A percentile compares a stretch with the other conserved stretches of the same genome.
Conservation (phyloP, 2,113 vertebrate species). For the Orcinus orca region DNA sequence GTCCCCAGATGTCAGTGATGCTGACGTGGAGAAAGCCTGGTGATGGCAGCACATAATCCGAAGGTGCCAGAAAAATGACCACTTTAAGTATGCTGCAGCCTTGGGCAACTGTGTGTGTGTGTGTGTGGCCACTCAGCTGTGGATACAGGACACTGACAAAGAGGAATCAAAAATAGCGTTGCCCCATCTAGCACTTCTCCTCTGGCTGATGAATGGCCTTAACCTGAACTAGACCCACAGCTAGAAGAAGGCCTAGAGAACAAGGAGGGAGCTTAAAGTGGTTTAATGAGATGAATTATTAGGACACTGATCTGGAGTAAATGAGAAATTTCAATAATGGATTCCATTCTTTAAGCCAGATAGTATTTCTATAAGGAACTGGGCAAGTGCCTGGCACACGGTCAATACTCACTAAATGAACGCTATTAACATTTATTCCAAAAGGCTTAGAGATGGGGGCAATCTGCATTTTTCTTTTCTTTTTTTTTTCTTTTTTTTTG, state of each 20-base stretch:
- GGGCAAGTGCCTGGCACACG: neutral
- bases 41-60: rapidly evolving
- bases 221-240: no score
- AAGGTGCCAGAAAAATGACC: rapidly evolving
- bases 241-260: neutral
- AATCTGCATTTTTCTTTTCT: neutral
- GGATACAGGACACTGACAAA: neutral
- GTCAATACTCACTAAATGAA: neutral
- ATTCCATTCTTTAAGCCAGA: neutral
- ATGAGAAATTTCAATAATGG: neutral
- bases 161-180: neutral
- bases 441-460: no score
- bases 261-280: neutral
- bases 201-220: neutral
- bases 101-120: neutral
- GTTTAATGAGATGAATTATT: neutral
- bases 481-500: no score
- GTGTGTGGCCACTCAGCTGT: neutral
- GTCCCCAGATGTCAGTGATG: neutral
- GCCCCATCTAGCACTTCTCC: rapidly evolving
- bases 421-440: neutral
- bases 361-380: neutral
- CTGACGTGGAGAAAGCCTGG: neutral
- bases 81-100: no score
- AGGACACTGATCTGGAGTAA: neutral